These are phyloP conservation scores for Hucho hucho DNA, from an alignment of 2,113 vertebrate species.

Conservation along the genomic window DNA sequence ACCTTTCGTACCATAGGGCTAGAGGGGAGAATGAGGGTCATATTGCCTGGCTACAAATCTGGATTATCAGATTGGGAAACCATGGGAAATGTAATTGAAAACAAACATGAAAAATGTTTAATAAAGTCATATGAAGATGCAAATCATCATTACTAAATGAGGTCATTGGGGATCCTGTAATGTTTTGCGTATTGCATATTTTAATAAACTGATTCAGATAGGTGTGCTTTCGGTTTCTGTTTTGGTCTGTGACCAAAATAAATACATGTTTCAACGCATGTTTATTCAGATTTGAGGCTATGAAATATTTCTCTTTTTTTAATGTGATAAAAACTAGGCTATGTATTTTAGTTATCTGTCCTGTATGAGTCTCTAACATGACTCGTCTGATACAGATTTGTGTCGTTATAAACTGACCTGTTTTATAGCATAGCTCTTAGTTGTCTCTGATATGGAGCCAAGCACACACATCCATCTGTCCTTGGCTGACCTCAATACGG, in stretches of 20 bases:
- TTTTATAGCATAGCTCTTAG: background rate
- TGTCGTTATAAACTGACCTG: slow-evolving; percentile 2
- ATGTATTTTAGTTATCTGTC: background rate
- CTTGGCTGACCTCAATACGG: background rate
- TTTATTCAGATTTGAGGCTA: too few relatives aligned
- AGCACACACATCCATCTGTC: background rate
- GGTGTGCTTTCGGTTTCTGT: background rate
- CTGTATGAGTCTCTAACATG: background rate
- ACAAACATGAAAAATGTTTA: slow-evolving; percentile 10
- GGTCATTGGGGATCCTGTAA: background rate
- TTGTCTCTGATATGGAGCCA: background rate
- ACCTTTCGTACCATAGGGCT: slow-evolving; percentile 49
- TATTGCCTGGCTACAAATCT: slow-evolving; percentile 47
- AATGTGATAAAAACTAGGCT: background rate
- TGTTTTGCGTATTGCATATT: background rate
- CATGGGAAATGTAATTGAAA: slow-evolving; percentile 36
- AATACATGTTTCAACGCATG: too few relatives aligned
- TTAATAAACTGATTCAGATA: background rate
- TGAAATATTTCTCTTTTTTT: too few relatives aligned
- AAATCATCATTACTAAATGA: background rate
- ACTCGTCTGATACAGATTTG: background rate
- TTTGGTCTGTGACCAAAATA: too few relatives aligned
- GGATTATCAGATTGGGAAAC: slow-evolving; percentile 54
- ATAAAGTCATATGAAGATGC: slow-evolving; percentile 3
- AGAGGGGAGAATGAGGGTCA: slow-evolving; percentile 39